Evolutionary conservation across 35 echinoderm and acorn worm genomes (phyloP).

Genomic region (Lytechinus variegatus): DNA sequence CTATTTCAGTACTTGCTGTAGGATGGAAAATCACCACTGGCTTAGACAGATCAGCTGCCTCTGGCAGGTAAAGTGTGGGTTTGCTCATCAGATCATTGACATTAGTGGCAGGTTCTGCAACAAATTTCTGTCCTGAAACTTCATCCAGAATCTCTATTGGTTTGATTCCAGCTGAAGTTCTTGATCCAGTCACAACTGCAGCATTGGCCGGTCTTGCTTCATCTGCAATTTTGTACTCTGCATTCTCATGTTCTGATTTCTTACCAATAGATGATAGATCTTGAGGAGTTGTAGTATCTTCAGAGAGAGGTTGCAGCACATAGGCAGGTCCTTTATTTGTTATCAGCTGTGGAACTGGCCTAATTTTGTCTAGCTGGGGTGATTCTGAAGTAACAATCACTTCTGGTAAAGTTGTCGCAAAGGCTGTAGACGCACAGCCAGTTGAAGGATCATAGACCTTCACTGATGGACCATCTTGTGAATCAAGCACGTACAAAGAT

Average conservation of each 20-base stretch:
- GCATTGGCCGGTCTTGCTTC: conserved; percentile 25
- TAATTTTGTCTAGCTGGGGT: not conserved
- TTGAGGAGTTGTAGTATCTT: not conserved
- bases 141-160: conserved; percentile 21
- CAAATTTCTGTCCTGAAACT: conserved; percentile 33
- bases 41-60: conserved; percentile 7
- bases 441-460: conserved; percentile 37
- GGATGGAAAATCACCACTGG: conserved; percentile 34
- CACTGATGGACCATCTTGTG: conserved; percentile 2
- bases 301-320: conserved; percentile 60
- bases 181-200: conserved; percentile 16
- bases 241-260: not conserved
- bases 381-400: not conserved
- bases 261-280: not conserved
- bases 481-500: conserved; percentile 16
- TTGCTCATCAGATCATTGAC: conserved; percentile 28
- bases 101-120: conserved; percentile 38
- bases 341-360: conserved; percentile 42
- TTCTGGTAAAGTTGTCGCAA: not conserved
- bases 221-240: conserved; percentile 6
- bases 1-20: not conserved
- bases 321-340: conserved; percentile 82
- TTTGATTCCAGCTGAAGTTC: conserved; percentile 4
- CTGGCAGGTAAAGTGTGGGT: conserved; percentile 36
- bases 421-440: not conserved